phyloP scores from a whole-genome alignment of 2,113 vertebrate genomes.

The Gnathonemus longibarbis region DNA sequence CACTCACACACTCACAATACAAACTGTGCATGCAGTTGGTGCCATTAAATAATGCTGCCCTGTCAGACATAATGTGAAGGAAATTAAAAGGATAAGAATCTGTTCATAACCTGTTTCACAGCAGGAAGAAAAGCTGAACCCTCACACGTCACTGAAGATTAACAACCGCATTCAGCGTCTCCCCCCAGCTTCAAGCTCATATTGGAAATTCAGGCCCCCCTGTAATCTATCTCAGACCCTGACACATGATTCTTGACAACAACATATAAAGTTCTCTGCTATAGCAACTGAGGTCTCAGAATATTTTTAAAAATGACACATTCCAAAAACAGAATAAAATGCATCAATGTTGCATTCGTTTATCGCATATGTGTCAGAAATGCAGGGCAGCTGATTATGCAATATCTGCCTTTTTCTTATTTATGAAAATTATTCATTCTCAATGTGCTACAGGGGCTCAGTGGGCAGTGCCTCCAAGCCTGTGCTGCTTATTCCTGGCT shows the following conservation, averaged over 20 bases:
- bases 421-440: background rate
- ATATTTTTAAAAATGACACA: background rate
- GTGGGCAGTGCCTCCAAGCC: background rate
- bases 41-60: background rate
- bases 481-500: background rate
- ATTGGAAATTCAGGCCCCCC: background rate
- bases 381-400: background rate
- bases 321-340: background rate
- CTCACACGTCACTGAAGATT: background rate
- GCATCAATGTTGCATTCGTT: background rate
- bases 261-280: background rate
- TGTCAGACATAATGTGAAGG: background rate
- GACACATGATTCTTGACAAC: background rate
- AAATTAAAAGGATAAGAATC: conserved; percentile 34
- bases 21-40: background rate
- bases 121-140: background rate
- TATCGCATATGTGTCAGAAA: background rate
- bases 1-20: background rate
- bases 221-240: background rate
- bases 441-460: background rate
- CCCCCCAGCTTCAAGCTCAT: background rate
- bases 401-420: background rate
- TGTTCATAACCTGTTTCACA: conserved; percentile 20
- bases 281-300: background rate
- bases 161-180: background rate